Conservation (phyloP, 2,888 invertebrate species). For the Altica lythri region DNA sequence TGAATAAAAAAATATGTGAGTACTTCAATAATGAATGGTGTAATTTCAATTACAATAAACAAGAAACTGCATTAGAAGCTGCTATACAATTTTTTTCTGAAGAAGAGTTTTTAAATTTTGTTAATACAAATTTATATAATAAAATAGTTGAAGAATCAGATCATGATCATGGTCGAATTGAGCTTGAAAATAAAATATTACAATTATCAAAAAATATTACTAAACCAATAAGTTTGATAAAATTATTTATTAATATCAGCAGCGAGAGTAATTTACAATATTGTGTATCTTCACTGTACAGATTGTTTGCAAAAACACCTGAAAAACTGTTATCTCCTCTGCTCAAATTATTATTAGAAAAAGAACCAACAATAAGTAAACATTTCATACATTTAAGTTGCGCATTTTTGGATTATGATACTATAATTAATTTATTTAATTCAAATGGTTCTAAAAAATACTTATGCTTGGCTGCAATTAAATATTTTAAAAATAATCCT, state of each 20-base stretch:
- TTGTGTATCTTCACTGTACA: slow-evolving; percentile 32
- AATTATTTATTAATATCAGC: no score
- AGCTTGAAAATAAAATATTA: no score
- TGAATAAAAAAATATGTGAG: slow-evolving; percentile 1
- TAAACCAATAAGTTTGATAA: no score
- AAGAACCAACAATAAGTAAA: slow-evolving; percentile 32
- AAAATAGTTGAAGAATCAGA: no score
- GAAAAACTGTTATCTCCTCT: slow-evolving; percentile 28
- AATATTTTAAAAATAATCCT: slow-evolving; percentile 35
- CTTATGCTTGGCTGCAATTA: slow-evolving; percentile 29
- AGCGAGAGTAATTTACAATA: slow-evolving; percentile 34
- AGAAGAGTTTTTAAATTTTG: slow-evolving; percentile 12
- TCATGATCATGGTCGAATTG: no score
- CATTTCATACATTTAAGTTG: slow-evolving; percentile 34
- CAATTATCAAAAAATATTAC: no score
- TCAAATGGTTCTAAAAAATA: slow-evolving; percentile 25
- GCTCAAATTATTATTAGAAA: slow-evolving; percentile 26
- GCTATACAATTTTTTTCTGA: slow-evolving; percentile 10
- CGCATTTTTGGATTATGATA: slow-evolving; percentile 22
- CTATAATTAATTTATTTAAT: slow-evolving; percentile 19
- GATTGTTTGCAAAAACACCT: slow-evolving; percentile 29
- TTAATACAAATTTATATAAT: slow-evolving; percentile 18
- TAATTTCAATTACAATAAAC: neutral
- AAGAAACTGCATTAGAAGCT: slow-evolving; percentile 5
- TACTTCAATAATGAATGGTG: slow-evolving; percentile 2